Percentiles rank a stretch among this genome's conserved stretches.
Evolutionary conservation across 2,797 vertebrate species (phyloP).

Genomic region (Eulemur coronatus): DNA sequence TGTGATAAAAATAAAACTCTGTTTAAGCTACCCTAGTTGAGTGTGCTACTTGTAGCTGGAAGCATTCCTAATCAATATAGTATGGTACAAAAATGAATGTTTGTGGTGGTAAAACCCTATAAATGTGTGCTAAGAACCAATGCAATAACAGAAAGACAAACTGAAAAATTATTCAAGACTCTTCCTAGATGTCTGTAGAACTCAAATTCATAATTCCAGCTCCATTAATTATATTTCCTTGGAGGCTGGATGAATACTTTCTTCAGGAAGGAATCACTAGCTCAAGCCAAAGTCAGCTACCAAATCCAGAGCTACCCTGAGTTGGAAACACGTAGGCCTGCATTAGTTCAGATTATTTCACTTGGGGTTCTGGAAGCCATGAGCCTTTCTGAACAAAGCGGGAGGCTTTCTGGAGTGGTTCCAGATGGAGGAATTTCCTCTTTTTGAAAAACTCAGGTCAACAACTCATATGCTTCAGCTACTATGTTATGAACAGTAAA

Average conservation of each 20-base stretch:
- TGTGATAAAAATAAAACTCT: not conserved
- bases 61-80: conserved; percentile 40
- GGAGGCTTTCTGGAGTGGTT: not conserved
- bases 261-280: not conserved
- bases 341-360: not conserved
- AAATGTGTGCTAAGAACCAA: not conserved
- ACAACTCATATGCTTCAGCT: not conserved
- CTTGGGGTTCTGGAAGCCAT: not conserved
- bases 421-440: not conserved
- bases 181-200: not conserved
- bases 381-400: not conserved
- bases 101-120: not conserved
- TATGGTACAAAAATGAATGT: not conserved
- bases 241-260: not conserved
- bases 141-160: not conserved
- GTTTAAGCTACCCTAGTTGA: not conserved
- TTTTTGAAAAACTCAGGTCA: not conserved
- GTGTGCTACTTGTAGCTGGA: not conserved
- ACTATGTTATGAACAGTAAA: not conserved
- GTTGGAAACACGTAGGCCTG: not conserved
- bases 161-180: not conserved
- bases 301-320: not conserved
- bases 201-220: not conserved
- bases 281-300: not conserved
- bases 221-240: not conserved